Conservation (phyloP, 2,888 invertebrate genomes). For the Tenodera sinensis region DNA sequence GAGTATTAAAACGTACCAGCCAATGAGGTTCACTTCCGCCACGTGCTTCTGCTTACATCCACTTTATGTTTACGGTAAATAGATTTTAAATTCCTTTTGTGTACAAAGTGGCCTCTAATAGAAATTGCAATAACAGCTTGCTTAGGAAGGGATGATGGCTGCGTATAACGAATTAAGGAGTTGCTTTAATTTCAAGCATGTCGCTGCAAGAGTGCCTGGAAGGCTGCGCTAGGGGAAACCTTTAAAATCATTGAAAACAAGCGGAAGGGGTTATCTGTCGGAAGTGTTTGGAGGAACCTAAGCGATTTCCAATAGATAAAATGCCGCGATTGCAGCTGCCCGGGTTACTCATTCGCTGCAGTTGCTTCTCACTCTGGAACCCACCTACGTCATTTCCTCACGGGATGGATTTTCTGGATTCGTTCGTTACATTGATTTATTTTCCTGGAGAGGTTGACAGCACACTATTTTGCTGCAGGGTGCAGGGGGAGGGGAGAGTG, state of each 20-base stretch:
- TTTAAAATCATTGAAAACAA: neutral
- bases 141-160: no score
- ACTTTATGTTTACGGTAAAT: no score
- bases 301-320: constrained; percentile 1
- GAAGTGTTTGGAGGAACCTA: neutral
- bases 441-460: neutral
- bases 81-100: no score
- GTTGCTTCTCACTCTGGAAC: neutral
- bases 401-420: neutral
- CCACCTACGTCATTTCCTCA: neutral
- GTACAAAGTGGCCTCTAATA: no score
- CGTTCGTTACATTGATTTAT: neutral
- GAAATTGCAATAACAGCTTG: no score
- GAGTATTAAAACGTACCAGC: no score
- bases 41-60: no score
- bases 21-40: no score
- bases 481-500: no score
- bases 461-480: neutral
- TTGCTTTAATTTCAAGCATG: no score
- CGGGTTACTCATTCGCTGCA: neutral
- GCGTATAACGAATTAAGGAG: no score
- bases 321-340: neutral
- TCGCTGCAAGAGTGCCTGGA: no score
- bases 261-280: neutral
- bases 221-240: neutral